Evolutionary conservation across 1,140 invertebrate genomes (phyloP).

Genomic region (Druon quercuslanigerum): DNA sequence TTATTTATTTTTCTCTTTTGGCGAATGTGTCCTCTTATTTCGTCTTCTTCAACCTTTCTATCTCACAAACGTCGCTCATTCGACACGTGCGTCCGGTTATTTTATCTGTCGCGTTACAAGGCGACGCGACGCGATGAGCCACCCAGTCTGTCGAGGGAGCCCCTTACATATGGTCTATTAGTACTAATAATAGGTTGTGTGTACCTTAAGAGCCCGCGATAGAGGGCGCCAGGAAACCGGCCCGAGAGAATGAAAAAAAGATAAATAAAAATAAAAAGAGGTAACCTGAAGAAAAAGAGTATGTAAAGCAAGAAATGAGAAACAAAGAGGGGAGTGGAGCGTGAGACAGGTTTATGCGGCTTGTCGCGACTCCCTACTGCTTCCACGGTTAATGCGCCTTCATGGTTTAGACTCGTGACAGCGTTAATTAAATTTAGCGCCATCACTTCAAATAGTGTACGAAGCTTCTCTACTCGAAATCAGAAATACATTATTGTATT

Average conservation of each 20-base stretch:
- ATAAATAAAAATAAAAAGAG: neutral
- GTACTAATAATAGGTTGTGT: constrained; percentile 24
- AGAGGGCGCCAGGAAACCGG: neutral
- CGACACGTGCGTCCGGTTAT: constrained; percentile 29
- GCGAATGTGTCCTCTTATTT: constrained; percentile 17
- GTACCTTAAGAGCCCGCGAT: neutral
- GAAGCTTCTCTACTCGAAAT: neutral
- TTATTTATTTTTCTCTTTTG: neutral
- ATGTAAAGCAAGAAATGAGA: constrained; percentile 1
- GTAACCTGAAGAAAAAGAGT: neutral
- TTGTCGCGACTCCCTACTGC: neutral
- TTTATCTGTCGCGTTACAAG: constrained; percentile 13
- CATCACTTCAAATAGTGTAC: constrained; percentile 1
- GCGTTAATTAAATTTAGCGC: neutral
- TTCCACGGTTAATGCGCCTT: neutral
- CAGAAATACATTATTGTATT: neutral
- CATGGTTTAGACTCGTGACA: constrained; percentile 11
- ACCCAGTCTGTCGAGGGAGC: constrained; percentile 24
- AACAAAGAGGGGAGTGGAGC: constrained; percentile 4
- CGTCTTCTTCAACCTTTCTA: neutral
- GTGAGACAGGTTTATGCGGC: constrained; percentile 29
- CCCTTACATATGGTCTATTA: constrained; percentile 19
- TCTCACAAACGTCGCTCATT: constrained; percentile 8
- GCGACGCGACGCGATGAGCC: neutral
- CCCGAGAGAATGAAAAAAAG: neutral